These are phyloP conservation scores for Eilema depressum DNA, from an alignment of 2,888 invertebrate genomes.

Conservation along the genomic window DNA sequence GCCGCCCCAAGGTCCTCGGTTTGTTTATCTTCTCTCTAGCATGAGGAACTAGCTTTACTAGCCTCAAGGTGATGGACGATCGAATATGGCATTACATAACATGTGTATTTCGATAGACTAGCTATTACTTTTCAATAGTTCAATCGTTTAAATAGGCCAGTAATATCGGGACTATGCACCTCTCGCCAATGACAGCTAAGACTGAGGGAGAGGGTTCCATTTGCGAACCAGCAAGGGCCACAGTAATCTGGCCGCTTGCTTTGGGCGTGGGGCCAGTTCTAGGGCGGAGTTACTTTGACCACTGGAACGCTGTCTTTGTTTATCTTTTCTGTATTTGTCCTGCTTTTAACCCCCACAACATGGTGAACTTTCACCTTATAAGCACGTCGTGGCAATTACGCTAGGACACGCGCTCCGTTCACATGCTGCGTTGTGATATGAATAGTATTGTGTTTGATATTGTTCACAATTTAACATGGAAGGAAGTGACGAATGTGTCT, in stretches of 20 bases:
- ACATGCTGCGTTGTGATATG: not conserved
- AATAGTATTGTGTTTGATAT: not conserved
- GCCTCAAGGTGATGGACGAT: not conserved
- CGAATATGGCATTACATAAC: not conserved
- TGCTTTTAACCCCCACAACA: constrained; percentile 46
- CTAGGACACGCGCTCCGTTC: not conserved
- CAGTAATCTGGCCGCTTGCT: constrained; percentile 24
- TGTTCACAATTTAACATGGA: constrained; percentile 61
- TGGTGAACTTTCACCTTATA: constrained; percentile 25
- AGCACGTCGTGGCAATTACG: constrained; percentile 23
- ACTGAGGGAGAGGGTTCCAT: not conserved
- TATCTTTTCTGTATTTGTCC: constrained; percentile 14
- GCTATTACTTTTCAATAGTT: not conserved
- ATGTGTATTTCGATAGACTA: not conserved
- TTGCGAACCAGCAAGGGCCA: constrained; percentile 3
- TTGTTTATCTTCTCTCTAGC: constrained; percentile 25
- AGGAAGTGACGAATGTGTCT: constrained; percentile 55
- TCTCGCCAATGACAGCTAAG: not conserved
- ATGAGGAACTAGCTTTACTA: constrained; percentile 4
- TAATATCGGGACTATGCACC: not conserved
- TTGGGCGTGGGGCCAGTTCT: constrained; percentile 40
- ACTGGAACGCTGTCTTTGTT: constrained; percentile 48
- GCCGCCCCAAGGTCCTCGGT: constrained; percentile 30
- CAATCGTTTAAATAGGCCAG: not conserved
- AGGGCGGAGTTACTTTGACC: constrained; percentile 52